These are phyloP conservation scores for Rhyacophila evoluta DNA, from an alignment of 2,888 invertebrate genomes.

Conservation along the genomic window DNA sequence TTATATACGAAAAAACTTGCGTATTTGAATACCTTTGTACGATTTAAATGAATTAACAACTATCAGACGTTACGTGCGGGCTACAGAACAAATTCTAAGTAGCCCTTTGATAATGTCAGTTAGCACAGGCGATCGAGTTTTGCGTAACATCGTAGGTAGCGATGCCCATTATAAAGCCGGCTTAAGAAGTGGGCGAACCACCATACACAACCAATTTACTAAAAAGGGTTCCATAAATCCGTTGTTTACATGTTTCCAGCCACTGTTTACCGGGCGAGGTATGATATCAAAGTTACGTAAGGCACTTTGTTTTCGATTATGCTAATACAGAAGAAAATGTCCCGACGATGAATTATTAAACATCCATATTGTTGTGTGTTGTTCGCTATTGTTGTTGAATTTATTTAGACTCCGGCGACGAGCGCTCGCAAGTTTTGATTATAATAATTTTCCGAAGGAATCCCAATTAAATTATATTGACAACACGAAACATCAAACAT, in stretches of 20 bases:
- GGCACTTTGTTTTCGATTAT: conserved; percentile 16
- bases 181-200: background rate
- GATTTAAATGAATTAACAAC: too few species aligned
- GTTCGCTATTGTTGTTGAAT: too few species aligned
- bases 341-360: background rate
- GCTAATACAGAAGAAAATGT: background rate
- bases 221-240: conserved; percentile 3
- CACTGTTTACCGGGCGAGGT: background rate
- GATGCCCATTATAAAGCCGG: background rate
- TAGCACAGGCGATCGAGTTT: background rate
- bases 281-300: background rate
- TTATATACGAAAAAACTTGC: too few species aligned
- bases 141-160: background rate
- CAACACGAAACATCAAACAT: too few species aligned
- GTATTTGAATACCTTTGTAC: too few species aligned
- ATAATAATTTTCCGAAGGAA: too few species aligned
- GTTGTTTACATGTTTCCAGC: background rate
- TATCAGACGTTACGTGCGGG: too few species aligned
- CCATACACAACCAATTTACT: conserved; percentile 19
- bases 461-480: too few species aligned
- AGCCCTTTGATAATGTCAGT: too few species aligned
- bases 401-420: too few species aligned
- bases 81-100: too few species aligned
- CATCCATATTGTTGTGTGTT: background rate
- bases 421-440: too few species aligned